A percentile compares a stretch with the other conserved stretches of the same genome.
Conservation (phyloP, 2,888 invertebrate genomes). For the Ecliptopera silaceata region DNA sequence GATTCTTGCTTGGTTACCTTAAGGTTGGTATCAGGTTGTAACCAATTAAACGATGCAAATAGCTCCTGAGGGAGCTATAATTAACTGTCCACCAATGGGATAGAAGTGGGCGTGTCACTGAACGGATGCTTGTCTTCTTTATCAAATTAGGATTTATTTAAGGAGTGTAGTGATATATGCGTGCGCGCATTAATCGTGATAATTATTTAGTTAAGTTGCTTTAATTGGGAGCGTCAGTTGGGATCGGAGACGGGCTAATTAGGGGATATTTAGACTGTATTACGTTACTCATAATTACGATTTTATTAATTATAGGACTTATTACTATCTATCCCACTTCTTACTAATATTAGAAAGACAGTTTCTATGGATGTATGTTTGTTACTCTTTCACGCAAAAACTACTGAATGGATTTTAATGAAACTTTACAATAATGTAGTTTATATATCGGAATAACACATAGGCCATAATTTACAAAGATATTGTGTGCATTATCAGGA, state of each 20-base stretch:
- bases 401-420: too few species aligned
- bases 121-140: conserved; percentile 60
- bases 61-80: conserved; percentile 74
- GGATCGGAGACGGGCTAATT: conserved; percentile 38
- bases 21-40: conserved; percentile 42
- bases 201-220: conserved; percentile 76
- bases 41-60: conserved; percentile 76
- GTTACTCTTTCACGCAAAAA: too few species aligned
- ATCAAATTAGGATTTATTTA: conserved; percentile 76
- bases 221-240: conserved; percentile 75
- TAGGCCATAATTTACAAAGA: too few species aligned
- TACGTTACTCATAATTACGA: conserved; percentile 11
- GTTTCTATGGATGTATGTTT: too few species aligned
- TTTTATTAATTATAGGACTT: neutral
- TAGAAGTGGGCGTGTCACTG: conserved; percentile 61
- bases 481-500: too few species aligned
- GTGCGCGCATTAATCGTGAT: conserved; percentile 77
- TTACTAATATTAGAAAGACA: too few species aligned
- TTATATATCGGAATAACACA: too few species aligned
- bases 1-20: conserved; percentile 13
- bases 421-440: too few species aligned
- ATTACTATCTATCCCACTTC: too few species aligned
- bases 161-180: conserved; percentile 67
- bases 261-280: conserved; percentile 20
- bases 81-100: conserved; percentile 75